Conservation (phyloP, 2,888 invertebrate species). For the Watsonalla cultraria region DNA sequence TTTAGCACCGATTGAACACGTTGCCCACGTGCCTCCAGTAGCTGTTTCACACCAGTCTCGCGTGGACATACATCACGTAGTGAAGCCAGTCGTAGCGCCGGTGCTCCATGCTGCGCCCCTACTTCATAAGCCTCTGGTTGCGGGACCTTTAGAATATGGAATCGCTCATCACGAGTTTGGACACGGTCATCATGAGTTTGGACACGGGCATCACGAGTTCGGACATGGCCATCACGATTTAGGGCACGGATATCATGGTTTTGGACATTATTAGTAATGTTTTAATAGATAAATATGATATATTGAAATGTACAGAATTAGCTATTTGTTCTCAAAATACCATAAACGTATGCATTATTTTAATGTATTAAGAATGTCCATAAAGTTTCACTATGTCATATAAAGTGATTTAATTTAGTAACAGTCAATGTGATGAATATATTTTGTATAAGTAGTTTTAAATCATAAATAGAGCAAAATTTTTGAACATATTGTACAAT, state of each 20-base stretch:
- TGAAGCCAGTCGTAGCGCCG: conserved; percentile 42
- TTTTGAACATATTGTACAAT: no score
- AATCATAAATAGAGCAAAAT: background rate
- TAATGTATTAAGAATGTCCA: background rate
- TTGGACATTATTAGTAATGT: conserved; percentile 37
- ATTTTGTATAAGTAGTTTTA: background rate
- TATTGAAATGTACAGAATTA: background rate
- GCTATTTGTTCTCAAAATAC: no score
- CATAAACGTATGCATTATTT: no score
- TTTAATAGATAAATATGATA: background rate
- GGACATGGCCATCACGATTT: conserved; percentile 25
- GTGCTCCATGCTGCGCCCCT: conserved; percentile 38
- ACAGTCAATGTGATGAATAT: background rate
- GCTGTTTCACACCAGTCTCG: conserved; percentile 77
- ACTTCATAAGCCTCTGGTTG: conserved; percentile 28
- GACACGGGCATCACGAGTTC: conserved; percentile 22
- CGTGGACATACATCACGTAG: conserved; percentile 59
- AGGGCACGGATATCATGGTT: conserved; percentile 21
- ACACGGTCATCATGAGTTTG: conserved; percentile 23
- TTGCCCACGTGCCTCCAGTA: conserved; percentile 43
- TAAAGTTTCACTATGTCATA: background rate
- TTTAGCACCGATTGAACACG: conserved; percentile 23
- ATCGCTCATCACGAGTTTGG: conserved; percentile 16
- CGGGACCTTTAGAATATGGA: conserved; percentile 24
- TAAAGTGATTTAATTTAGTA: background rate